phyloP scores from a whole-genome alignment of 2,797 vertebrate genomes.

The Valencia hispanica region DNA sequence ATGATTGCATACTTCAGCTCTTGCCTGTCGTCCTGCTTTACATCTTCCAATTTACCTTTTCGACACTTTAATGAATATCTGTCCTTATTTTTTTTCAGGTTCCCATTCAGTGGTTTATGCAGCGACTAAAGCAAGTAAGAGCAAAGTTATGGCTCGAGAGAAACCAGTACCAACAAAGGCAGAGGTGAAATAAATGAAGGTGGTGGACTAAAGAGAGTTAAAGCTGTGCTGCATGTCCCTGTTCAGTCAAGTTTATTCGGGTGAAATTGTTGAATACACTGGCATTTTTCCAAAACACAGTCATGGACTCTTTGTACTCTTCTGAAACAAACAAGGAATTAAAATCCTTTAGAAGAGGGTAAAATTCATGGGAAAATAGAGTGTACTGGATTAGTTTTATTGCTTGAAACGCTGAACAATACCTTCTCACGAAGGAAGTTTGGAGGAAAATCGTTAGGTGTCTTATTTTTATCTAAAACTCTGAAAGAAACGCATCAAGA shows the following conservation, averaged over 20 bases:
- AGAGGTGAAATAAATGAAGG: conserved; percentile 55
- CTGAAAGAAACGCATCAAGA: neutral
- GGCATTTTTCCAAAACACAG: conserved; percentile 40
- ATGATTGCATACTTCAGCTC: conserved; percentile 68
- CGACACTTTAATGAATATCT: neutral
- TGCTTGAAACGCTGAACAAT: conserved; percentile 9
- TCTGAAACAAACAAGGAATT: conserved; percentile 48
- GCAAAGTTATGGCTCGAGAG: conserved; percentile 60
- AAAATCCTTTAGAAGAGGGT: conserved; percentile 30
- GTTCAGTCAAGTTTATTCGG: conserved; percentile 50
- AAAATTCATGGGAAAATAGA: conserved; percentile 31
- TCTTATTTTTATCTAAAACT: too few relatives aligned
- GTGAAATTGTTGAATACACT: conserved; percentile 37
- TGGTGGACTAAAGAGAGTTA: conserved; percentile 51
- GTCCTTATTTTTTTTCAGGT: neutral
- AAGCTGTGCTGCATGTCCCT: conserved; percentile 44
- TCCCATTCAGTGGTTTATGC: conserved; percentile 2
- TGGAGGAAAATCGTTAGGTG: neutral
- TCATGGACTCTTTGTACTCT: conserved; percentile 37
- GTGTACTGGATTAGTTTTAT: conserved; percentile 5
- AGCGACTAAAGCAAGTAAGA: conserved; percentile 62
- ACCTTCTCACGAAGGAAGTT: neutral
- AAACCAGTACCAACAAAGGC: conserved; percentile 38
- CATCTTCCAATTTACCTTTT: conserved; percentile 3
- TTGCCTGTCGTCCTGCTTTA: conserved; percentile 54